These are phyloP conservation scores for Protophormia terraenovae DNA, from an alignment of 2,888 invertebrate species.

Conservation along the genomic window DNA sequence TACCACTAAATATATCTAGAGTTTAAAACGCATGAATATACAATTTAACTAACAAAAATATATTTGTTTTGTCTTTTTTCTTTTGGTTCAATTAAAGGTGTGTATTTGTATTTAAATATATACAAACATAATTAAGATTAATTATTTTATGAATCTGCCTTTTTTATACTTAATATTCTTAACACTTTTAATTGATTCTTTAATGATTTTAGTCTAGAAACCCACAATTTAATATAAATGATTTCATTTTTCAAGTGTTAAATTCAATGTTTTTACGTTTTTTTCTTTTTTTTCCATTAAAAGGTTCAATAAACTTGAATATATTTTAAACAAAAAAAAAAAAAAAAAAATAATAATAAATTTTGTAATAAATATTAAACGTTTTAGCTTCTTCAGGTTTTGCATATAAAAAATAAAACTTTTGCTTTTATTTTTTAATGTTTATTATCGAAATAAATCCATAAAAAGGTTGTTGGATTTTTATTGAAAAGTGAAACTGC, in stretches of 20 bases:
- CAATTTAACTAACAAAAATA: too few species aligned
- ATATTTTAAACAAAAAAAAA: too few species aligned
- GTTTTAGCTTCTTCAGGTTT: background rate
- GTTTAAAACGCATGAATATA: too few species aligned
- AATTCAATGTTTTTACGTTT: background rate
- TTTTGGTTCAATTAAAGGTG: too few species aligned
- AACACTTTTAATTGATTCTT: too few species aligned
- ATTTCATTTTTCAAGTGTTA: background rate
- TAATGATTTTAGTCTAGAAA: constrained; percentile 6
- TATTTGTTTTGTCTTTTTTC: too few species aligned
- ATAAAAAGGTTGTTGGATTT: background rate
- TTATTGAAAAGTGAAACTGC: constrained; percentile 47
- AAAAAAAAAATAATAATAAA: background rate
- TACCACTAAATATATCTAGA: too few species aligned
- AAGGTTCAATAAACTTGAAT: constrained; percentile 51
- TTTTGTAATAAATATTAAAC: background rate
- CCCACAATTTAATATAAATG: background rate
- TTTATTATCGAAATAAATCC: background rate
- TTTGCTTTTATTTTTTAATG: background rate
- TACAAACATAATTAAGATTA: constrained; percentile 40
- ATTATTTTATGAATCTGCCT: background rate
- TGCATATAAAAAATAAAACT: constrained; percentile 32
- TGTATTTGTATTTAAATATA: too few species aligned
- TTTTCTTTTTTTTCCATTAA: background rate
- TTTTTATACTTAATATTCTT: background rate